Base-by-base conservation (phyloP, 2,888 invertebrate species). In the Amiota mariae region DNA sequence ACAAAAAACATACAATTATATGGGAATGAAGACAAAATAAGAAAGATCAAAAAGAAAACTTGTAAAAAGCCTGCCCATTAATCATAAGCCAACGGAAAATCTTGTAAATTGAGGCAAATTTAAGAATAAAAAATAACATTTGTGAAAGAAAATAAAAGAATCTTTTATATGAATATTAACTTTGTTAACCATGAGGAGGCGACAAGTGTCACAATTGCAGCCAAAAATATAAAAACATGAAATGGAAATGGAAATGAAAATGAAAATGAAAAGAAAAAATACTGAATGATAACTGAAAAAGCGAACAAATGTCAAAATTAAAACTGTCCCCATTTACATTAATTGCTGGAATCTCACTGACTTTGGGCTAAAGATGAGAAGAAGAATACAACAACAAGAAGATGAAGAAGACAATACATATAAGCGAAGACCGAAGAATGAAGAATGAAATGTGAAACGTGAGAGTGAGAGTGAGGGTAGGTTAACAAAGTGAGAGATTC, bases 261-360 rank as follows among this genome's bases (percentile, higher is more conserved):
- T 6, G 6, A 36, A 36, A 36, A 6, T 36, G 36, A 36, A 36
- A 6, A 1, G 6, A 36, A 1, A 24, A 24, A 2, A 24, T 24
- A 24, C 24, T 24, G 51, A 51, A 51, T 51, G 57, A 18, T 57
- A 18, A 59, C 3, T 59, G 59, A 66, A 49, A 48, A 12, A 48
- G 11, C 11, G 20, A 48, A 47, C 18, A 66, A 66, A 48, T 10
- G 47, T 8, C 48, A 66, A 57, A 46, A 66, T 48, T 66, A 66
- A 66, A 66, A 66, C 9, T 36, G 48, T 48, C 48, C 48, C 48
- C 66, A 66, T 66, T 66, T 66, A 66, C 11, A 48, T 12, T 66
- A 66, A 66, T 66, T 49, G 18, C 66, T 48, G 66, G 15, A 47
- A 66, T 49, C 59, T 15, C 10, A 20, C 59, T 59, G 20, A 36